Conservation (phyloP, 2,113 vertebrate species). For the Xiphophorus maculatus region DNA sequence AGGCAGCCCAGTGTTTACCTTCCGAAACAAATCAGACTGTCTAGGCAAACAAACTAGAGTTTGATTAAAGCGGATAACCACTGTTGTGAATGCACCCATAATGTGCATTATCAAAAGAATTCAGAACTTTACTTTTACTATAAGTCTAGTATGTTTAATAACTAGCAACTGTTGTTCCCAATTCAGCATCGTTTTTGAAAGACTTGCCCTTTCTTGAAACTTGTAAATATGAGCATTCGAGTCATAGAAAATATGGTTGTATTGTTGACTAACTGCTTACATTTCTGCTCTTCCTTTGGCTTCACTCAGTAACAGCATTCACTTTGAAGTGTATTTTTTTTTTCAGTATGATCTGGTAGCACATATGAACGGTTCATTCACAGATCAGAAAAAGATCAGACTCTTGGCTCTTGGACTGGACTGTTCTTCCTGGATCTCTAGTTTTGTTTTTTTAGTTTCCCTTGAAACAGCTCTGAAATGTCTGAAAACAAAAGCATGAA, state of each 20-base stretch:
- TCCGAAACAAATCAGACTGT: too few species aligned
- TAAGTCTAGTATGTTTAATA: not conserved
- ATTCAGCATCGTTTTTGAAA: not conserved
- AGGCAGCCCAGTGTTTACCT: too few species aligned
- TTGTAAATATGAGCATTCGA: too few species aligned
- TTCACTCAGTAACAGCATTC: not conserved
- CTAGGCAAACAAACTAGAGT: too few species aligned
- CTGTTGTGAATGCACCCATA: too few species aligned
- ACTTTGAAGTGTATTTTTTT: not conserved
- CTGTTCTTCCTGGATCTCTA: not conserved
- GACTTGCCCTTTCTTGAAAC: not conserved
- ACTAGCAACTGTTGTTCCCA: not conserved
- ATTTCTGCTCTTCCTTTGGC: not conserved
- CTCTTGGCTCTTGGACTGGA: not conserved
- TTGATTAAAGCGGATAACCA: too few species aligned
- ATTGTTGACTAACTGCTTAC: not conserved
- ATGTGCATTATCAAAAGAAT: too few species aligned
- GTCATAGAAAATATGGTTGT: not conserved
- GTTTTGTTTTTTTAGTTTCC: conserved; percentile 19
- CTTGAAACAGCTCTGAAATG: conserved; percentile 31
- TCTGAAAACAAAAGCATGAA: conserved; percentile 44
- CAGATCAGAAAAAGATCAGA: not conserved
- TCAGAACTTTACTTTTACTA: not conserved
- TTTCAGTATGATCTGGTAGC: not conserved
- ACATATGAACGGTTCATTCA: not conserved